Evolutionary conservation across 2,113 vertebrate genomes (phyloP), one percentile per base, ranked within the genome.

Genomic region (Brachypodius melanocephalos): DNA sequence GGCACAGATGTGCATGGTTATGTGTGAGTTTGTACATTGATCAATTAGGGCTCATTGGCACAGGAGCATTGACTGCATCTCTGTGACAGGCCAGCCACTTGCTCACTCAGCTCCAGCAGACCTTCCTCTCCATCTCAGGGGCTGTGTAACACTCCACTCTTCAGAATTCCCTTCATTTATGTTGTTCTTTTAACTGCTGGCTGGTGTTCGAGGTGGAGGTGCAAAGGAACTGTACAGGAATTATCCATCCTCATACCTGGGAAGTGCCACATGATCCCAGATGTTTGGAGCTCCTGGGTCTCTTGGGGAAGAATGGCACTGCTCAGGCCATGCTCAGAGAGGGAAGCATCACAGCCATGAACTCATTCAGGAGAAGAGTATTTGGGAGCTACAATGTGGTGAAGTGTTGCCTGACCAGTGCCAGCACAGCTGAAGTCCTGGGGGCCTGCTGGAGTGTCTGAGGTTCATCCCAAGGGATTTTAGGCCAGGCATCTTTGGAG

Each of bases 21-120:
- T 40, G 17, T 22, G 3, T 54, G 42, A 24, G 12, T 51, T 55
- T 0, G 0, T 48, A 7, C 9, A 4, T 24, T 14, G 32, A 54
- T 63, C 71, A 38, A 0, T 26, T 34, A 71, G 32, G 26, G 19
- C 14, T 62, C 7, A 12, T 0, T 51, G 43, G 29, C 38, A 31
- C 24, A 29, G 5, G 18, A 71, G 7, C 3, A 1, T 20, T 49
- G 46, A 8, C 29, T 36, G 22, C 55, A 34, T n/a, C 38, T 28
- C 62, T 28, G 31, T 78, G 34, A 31, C 45, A 80, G 20, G 9
- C 16, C 20, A 31, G 11, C 25, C 24, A 20, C 48, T 59, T 36
- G 15, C 21, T 89, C 48, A 6, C 2, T 4, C 38, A 75, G 34
- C 34, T 43, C 38, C 52, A 49, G 29, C 17, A 83, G 52, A 49